Conservation (phyloP, 2,113 vertebrate genomes). For the Callipepla squamata region DNA sequence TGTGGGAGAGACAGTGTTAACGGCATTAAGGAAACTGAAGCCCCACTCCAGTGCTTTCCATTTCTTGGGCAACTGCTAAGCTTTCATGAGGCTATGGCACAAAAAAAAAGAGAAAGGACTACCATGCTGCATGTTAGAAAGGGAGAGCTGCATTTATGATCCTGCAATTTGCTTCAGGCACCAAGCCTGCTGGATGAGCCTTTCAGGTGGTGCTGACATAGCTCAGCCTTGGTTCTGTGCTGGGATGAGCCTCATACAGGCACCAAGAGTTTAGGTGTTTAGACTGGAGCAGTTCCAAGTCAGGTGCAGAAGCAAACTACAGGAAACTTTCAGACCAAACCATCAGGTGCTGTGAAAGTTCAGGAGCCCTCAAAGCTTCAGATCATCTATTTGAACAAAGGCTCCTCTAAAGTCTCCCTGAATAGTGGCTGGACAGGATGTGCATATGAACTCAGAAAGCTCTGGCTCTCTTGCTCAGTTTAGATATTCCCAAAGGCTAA, state of each 20-base stretch:
- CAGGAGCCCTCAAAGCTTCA: not conserved
- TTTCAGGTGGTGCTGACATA: not conserved
- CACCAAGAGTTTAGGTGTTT: not conserved
- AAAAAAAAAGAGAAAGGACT: not conserved
- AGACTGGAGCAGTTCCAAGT: not conserved
- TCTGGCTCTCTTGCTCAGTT: rapidly evolving
- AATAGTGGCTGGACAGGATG: not conserved
- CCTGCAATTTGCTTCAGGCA: not conserved
- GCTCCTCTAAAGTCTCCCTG: not conserved
- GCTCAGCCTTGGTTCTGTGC: not conserved
- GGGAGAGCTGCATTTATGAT: not conserved
- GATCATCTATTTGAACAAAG: not conserved
- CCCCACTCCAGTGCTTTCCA: not conserved
- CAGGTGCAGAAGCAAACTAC: not conserved
- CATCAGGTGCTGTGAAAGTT: not conserved
- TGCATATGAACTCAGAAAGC: rapidly evolving
- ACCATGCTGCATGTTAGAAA: not conserved
- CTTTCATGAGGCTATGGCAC: not conserved
- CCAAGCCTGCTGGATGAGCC: not conserved
- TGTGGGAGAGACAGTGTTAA: not conserved
- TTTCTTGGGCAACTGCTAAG: not conserved
- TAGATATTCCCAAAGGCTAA: not conserved
- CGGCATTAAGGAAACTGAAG: not conserved
- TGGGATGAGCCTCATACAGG: rapidly evolving
- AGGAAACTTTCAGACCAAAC: not conserved